Evolutionary conservation across 2,888 invertebrate genomes (phyloP), one percentile per base, ranked within the genome.

Genomic region (Parascotia fuliginaria): DNA sequence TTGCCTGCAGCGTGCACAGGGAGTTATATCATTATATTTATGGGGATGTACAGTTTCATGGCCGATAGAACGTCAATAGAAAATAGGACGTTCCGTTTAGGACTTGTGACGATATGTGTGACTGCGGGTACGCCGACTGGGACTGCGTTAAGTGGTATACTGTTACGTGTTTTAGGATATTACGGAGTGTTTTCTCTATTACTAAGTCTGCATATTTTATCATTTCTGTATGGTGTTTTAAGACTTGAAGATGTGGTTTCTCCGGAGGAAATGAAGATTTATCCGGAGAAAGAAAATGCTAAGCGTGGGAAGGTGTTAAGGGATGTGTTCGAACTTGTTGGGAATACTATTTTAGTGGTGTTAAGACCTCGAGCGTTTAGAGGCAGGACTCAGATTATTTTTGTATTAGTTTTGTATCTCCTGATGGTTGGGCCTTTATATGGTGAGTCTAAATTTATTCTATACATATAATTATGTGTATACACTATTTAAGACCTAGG

Each of bases 31-130:
- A 90, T 93, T 7, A 89, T 93, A 78, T 93, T 93, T 63, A 92
- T 94, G 88, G 93, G 93, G 31, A 90, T 94, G 86, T 93, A 92
- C 80, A 94, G 93, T 73, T 95, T 94, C 70, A 91, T 95, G 67
- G 91, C 94, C 3, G 94, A 94, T 51, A 89, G 94, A 39, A 93
- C 94, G 24, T 86, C 93, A 0, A 62, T 93, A 27, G 93, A 94
- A 68, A 93, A 93, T 79, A 89, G 95, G 48, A 95, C 95, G n/a
- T 90, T 94, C 54, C 88, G 95, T 46, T 83, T 95, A 34, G 95
- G 94, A 9, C 79, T 95, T 5, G 92, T 94, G n/a, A 92, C 93
- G 9, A 89, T 93, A 53, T 92, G 93, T 66, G 85, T 92, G 7
- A 93, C 86, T 37, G 75, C 93, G 16, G 93, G 93, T 5, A 86